Base-by-base conservation (phyloP, 2,888 invertebrate genomes). In the Steinernema scapterisci region DNA sequence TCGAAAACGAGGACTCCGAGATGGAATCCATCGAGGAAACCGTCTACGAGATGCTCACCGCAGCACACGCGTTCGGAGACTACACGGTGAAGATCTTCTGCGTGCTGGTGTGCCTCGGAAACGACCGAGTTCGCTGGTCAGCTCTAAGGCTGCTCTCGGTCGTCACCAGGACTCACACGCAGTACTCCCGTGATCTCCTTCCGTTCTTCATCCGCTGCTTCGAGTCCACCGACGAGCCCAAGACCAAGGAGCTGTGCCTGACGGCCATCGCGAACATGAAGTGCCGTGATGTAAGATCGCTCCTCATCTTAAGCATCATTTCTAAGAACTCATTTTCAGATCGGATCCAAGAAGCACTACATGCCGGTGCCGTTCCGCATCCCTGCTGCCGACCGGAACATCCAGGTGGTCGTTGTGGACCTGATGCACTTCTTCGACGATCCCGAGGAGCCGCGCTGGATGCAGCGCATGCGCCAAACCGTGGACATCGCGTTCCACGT, bases 11-110 rank as follows among this genome's bases (percentile, higher is more conserved):
- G 0, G 87, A 90, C 70, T 91, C 91, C 0, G 92, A 92, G 78
- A 88, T 91, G 70, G 90, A 90, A 1, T 91, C 92, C 16, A 88
- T 93, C 77, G 91, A 92, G 80, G 89, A 90, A 78, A 88, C 93
- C 76, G 89, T 89, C 79, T 77, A 87, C 73, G 27, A 21, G 16
- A 44, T 75, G 31, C 63, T 63, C 16, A 27, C 73, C 19, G 11
- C 38, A 9, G 48, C 54, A 7, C 38, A 72, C 11, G 72, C 21
- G 7, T 27, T 76, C 11, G 31, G 19, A 56, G n/a, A 46, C n/a
- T 6, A 54, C n/a, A 48, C 52, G 0, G 11, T 76, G 44, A 74
- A 63, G 23, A 21, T 71, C 9, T 56, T 76, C 46, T 63, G 63
- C 38, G 27, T 63, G 1, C 19, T 76, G 76, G 76, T 27, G 25